phyloP scores from a whole-genome alignment of 2,113 vertebrate species.

The Prinia subflava region DNA sequence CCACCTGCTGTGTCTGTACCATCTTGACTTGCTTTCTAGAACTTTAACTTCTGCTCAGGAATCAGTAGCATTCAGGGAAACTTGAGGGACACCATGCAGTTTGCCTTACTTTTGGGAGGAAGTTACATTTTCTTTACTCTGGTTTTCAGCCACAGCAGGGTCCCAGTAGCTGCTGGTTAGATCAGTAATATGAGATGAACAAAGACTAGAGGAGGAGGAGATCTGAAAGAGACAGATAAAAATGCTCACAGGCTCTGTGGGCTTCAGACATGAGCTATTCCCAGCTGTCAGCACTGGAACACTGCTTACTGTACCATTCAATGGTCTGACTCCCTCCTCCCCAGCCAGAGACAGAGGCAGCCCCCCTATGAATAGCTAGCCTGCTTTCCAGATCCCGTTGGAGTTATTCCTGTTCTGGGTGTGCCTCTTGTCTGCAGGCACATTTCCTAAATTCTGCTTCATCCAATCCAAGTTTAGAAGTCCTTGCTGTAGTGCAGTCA shows the following conservation, averaged over 20 bases:
- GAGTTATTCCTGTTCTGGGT: background rate
- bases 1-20: background rate
- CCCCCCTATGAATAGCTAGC: conserved; percentile 4
- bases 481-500: background rate
- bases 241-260: background rate
- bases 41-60: background rate
- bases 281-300: background rate
- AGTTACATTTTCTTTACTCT: background rate
- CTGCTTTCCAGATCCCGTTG: background rate
- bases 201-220: background rate
- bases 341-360: background rate
- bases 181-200: background rate
- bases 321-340: background rate
- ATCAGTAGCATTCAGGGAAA: background rate
- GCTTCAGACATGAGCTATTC: background rate
- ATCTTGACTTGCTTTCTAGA: background rate
- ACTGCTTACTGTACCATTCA: fast-evolving
- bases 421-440: background rate
- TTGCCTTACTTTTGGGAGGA: background rate
- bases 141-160: background rate
- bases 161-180: background rate
- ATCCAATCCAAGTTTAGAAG: background rate
- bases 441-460: background rate
- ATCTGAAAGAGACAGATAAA: background rate
- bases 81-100: background rate